Conservation (phyloP, 1,140 invertebrate species). For the Anagrus nilaparvatae region DNA sequence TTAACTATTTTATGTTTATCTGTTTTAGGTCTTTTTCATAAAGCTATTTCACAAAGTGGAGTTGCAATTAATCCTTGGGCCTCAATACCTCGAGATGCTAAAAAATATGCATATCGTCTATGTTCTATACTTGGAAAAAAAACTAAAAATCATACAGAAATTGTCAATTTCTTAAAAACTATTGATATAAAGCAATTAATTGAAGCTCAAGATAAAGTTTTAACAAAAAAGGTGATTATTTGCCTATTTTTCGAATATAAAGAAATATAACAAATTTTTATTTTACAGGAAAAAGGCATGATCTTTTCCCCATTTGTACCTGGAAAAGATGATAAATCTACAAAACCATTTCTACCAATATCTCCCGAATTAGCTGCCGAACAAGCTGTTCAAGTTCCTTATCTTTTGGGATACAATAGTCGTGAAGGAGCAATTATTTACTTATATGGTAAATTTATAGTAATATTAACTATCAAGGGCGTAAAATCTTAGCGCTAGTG, state of each 20-base stretch:
- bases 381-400: slow-evolving; percentile 45
- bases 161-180: slow-evolving; percentile 38
- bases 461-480: too few species aligned
- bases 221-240: slow-evolving; percentile 6
- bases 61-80: slow-evolving; percentile 38
- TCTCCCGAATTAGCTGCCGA: slow-evolving; percentile 28
- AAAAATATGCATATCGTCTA: slow-evolving; percentile 22
- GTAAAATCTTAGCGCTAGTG: too few species aligned
- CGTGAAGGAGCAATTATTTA: slow-evolving; percentile 44
- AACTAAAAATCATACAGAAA: slow-evolving; percentile 30
- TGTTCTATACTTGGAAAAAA: slow-evolving; percentile 30
- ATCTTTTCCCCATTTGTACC: slow-evolving; percentile 22
- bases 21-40: slow-evolving; percentile 43
- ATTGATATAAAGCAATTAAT: slow-evolving; percentile 20
- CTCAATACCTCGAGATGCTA: slow-evolving; percentile 34
- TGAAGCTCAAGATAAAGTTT: neutral
- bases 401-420: slow-evolving; percentile 49
- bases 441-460: slow-evolving; percentile 23
- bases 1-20: neutral
- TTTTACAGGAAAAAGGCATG: slow-evolving; percentile 17
- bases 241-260: too few species aligned
- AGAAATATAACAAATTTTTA: too few species aligned
- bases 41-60: slow-evolving; percentile 50
- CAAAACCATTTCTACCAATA: slow-evolving; percentile 35
- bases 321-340: slow-evolving; percentile 23